Percentiles rank a stretch among this genome's conserved stretches.
Evolutionary conservation across 2,888 invertebrate genomes (phyloP).

Genomic region (Iselma pallidipennis): DNA sequence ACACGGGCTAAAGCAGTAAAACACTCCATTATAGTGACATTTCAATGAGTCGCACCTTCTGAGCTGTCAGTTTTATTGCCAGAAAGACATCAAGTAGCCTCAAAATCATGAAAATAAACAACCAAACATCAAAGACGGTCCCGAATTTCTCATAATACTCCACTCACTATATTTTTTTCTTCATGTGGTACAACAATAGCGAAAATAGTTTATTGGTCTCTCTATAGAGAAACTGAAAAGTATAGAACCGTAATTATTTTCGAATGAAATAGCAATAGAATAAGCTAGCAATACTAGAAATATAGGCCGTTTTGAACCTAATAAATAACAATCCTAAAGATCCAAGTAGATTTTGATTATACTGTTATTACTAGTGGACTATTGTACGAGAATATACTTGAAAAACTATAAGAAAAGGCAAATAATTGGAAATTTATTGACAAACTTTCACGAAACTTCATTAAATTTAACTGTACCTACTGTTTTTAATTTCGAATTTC

Average conservation of each 20-base stretch:
- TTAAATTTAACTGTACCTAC: too few species aligned
- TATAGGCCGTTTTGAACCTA: too few species aligned
- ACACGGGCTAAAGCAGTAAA: constrained; percentile 51
- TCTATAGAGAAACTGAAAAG: neutral
- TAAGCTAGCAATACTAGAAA: neutral
- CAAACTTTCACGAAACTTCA: too few species aligned
- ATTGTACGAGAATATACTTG: too few species aligned
- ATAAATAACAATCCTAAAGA: too few species aligned
- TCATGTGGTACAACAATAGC: neutral
- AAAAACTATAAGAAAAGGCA: too few species aligned
- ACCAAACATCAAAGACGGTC: constrained; percentile 37
- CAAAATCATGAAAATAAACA: constrained; percentile 45
- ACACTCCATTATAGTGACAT: constrained; percentile 54
- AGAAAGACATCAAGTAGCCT: constrained; percentile 58
- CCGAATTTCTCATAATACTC: constrained; percentile 32
- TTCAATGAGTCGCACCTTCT: constrained; percentile 54
- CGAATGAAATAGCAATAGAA: neutral
- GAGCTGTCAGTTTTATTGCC: constrained; percentile 59
- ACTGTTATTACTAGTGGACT: too few species aligned
- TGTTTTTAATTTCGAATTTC: too few species aligned
- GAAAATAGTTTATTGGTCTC: neutral
- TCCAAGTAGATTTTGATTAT: too few species aligned
- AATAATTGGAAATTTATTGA: too few species aligned
- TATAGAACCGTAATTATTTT: neutral
- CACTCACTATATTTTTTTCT: too few species aligned